A percentile compares a stretch with the other conserved stretches of the same genome.
Evolutionary conservation across 2,888 invertebrate species (phyloP).

Genomic region (Prosopocoilus inquinatus): DNA sequence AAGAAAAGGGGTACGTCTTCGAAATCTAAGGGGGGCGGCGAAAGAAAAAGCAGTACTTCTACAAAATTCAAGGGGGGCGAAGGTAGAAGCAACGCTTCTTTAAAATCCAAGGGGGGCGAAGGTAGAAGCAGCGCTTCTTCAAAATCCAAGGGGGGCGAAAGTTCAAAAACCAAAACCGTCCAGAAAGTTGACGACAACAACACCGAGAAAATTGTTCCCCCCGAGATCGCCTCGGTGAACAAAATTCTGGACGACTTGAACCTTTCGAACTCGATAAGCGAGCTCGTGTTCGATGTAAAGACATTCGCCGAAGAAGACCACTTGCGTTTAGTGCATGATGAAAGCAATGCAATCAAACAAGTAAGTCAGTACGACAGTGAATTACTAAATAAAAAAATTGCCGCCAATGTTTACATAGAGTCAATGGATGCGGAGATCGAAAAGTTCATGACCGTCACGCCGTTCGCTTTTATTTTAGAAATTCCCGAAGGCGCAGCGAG

Average conservation of each 20-base stretch:
- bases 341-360: constrained; percentile 14
- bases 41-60: too few species aligned
- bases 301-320: constrained; percentile 17
- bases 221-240: too few species aligned
- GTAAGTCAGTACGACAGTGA: constrained; percentile 30
- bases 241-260: constrained; percentile 6
- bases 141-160: too few species aligned
- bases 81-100: not conserved
- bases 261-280: constrained; percentile 12
- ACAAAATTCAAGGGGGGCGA: too few species aligned
- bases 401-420: constrained; percentile 36
- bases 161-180: too few species aligned
- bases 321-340: constrained; percentile 21
- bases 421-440: constrained; percentile 32
- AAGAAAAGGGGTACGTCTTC: not conserved
- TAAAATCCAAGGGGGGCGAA: not conserved
- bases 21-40: not conserved
- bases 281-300: constrained; percentile 19
- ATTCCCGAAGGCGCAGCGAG: constrained; percentile 15
- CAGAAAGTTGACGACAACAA: too few species aligned
- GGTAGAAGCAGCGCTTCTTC: too few species aligned
- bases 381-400: constrained; percentile 28
- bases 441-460: constrained; percentile 29
- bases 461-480: constrained; percentile 33
- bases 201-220: too few species aligned